Base-by-base conservation (phyloP, 2,888 invertebrate species). In the Pammene fasciana region DNA sequence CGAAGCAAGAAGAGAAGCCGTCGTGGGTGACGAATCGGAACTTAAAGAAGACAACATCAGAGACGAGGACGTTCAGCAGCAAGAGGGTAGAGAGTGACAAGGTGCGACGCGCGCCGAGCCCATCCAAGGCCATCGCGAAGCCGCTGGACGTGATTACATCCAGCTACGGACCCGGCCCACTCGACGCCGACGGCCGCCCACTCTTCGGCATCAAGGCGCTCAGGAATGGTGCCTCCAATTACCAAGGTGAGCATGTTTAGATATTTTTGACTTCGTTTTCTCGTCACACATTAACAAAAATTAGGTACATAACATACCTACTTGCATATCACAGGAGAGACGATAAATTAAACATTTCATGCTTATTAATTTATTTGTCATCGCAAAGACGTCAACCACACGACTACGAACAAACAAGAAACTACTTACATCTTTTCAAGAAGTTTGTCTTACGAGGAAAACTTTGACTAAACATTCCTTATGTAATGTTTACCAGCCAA, bases 121-220 rank as follows among this genome's bases (percentile, higher is more conserved):
- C 87, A n/a, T 84, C 90, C 34, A 86, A 92, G 77, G 80, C 83
- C 72, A 82, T 89, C 67, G 76, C 89, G 68, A 84, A 93, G 78
- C 92, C 94, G 0, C 93, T 93, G 0, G 95, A 96, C 82, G 94
- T 94, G 38, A 95, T 97, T 70, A 96, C 95, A 4, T 96, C 96
- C 1, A 96, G 96, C 82, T 97, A 97, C 84, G 97, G 97, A 1
- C 95, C 96, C 1, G 97, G 97, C 0, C 97, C 97, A 36, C 95
- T 96, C 3, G 97, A 97, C 82, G 96, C 96, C 74, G 95, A 96
- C 76, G 97, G 97, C 11, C 92, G 94, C 68, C 97, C 97, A 26
- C 90, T 97, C 68, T 97, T 97, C 87, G 97, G 97, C 66, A 94
- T 97, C 75, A 94, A 94, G 80, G 97, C 97, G 68, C 92, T 97